Evolutionary conservation across 2,888 invertebrate genomes (phyloP).

Genomic region (Chironomus tentans): DNA sequence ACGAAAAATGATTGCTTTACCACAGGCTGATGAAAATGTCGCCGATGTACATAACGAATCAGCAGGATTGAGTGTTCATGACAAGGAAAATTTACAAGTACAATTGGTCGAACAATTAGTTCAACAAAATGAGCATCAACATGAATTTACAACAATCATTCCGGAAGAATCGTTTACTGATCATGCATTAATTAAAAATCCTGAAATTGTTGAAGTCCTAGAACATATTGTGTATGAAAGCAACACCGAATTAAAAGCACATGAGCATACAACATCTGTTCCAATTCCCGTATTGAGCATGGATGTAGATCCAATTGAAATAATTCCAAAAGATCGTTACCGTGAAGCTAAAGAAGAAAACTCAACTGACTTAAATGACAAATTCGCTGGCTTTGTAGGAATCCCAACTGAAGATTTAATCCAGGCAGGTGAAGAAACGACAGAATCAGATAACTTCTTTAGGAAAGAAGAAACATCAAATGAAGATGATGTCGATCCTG

Average conservation of each 20-base stretch:
- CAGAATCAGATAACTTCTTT: neutral
- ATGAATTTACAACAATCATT: neutral
- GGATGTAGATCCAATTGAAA: slow-evolving; percentile 18
- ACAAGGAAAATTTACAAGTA: neutral
- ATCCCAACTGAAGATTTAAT: neutral
- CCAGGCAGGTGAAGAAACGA: neutral
- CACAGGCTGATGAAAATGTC: neutral
- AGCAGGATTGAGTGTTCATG: neutral
- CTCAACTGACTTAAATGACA: neutral
- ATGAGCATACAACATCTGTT: neutral
- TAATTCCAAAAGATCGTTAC: slow-evolving; percentile 5
- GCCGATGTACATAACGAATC: too few relatives aligned
- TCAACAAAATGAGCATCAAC: neutral
- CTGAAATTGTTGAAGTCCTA: neutral
- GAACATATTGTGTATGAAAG: neutral
- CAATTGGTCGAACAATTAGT: slow-evolving; percentile 6
- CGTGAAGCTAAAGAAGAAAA: neutral
- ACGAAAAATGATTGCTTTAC: neutral
- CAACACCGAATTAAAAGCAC: neutral
- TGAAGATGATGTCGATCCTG: neutral
- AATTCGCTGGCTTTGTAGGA: neutral
- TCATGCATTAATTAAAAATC: neutral
- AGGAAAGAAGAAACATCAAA: neutral
- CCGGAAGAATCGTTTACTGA: neutral
- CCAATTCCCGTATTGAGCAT: neutral